Evolutionary conservation across 1,140 invertebrate species (phyloP).

Genomic region (Carposina sasakii): DNA sequence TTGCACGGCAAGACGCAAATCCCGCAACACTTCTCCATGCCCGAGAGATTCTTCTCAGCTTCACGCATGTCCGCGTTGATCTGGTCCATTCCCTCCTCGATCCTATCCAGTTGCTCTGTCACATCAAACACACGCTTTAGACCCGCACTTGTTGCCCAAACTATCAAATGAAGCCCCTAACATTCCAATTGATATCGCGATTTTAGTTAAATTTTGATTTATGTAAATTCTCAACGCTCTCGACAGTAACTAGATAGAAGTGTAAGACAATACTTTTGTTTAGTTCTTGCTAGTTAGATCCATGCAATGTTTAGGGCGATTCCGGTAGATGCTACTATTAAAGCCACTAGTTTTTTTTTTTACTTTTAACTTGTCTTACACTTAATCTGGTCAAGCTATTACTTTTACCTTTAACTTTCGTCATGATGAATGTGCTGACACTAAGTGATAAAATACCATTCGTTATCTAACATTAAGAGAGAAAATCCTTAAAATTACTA

Average conservation of each 20-base stretch:
- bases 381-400: slow-evolving; percentile 42
- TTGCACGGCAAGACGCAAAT: slow-evolving; percentile 98
- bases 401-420: slow-evolving; percentile 55
- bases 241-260: slow-evolving; percentile 60
- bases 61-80: slow-evolving; percentile 99
- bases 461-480: slow-evolving; percentile 64
- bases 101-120: slow-evolving; percentile 98
- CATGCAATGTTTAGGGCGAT: slow-evolving; percentile 32
- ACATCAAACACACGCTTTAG: slow-evolving; percentile 54
- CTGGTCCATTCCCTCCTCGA: slow-evolving; percentile 99
- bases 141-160: slow-evolving; percentile 27
- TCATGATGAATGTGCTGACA: slow-evolving; percentile 66
- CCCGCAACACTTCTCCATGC: slow-evolving; percentile 99
- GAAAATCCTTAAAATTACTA: slow-evolving; percentile 47
- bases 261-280: slow-evolving; percentile 48
- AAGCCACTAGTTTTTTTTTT: slow-evolving; percentile 34
- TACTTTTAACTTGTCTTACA: slow-evolving; percentile 45
- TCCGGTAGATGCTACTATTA: slow-evolving; percentile 18
- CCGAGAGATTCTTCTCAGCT: slow-evolving; percentile 99
- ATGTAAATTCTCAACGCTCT: slow-evolving; percentile 72
- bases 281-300: slow-evolving; percentile 25
- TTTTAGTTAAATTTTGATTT: slow-evolving; percentile 25
- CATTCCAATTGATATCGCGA: slow-evolving; percentile 32
- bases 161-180: slow-evolving; percentile 38
- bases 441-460: slow-evolving; percentile 57